These are phyloP conservation scores for Tipula confusa DNA, from an alignment of 2,888 invertebrate genomes.

Conservation along the genomic window DNA sequence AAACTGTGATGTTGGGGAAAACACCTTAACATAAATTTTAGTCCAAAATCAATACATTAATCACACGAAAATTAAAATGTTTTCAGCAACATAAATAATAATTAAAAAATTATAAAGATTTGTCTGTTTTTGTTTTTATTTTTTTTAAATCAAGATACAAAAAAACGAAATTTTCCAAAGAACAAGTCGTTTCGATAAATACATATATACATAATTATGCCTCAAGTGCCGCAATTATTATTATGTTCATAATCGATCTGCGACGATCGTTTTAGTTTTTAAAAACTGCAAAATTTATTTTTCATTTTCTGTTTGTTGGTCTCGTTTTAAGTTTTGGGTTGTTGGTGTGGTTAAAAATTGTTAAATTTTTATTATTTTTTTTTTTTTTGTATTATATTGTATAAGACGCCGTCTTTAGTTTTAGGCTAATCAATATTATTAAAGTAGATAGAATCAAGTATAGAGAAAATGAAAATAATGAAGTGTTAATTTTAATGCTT, in stretches of 20 bases:
- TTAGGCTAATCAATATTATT: not conserved
- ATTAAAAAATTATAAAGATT: not conserved
- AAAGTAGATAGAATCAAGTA: not conserved
- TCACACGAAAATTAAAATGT: not conserved
- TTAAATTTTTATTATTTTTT: not conserved
- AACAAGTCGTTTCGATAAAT: not conserved
- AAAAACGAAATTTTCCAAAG: not conserved
- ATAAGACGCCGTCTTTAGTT: conserved; percentile 12
- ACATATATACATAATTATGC: not conserved
- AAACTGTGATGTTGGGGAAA: not conserved
- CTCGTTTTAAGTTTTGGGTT: not conserved
- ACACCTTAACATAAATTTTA: not conserved
- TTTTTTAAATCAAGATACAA: not conserved
- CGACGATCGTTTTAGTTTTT: not conserved
- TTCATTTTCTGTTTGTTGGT: not conserved
- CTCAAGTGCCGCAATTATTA: conserved; percentile 12
- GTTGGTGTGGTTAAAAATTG: not conserved
- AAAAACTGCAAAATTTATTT: not conserved
- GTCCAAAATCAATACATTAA: not conserved
- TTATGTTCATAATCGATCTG: not conserved
- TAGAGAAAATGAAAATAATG: not conserved
- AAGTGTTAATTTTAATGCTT: not conserved
- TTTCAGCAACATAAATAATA: not conserved
- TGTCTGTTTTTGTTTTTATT: not conserved
- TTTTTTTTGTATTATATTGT: too few species aligned